phyloP scores from a whole-genome alignment of 64 coral and sea anemone genomes.

The Dendrophyllia cribrosa region DNA sequence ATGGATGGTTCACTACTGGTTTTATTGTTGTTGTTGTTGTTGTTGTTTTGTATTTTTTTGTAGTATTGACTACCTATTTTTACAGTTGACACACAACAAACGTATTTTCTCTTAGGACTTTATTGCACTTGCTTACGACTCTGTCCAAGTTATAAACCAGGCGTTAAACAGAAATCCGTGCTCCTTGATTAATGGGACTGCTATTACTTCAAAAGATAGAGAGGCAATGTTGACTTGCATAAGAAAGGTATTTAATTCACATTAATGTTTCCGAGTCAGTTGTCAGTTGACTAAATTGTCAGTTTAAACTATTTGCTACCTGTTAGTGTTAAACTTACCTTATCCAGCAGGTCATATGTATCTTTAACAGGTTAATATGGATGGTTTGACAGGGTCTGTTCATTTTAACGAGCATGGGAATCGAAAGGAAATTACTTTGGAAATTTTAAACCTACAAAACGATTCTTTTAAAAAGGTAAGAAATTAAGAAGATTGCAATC shows the following conservation, averaged over 20 bases:
- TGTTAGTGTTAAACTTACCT: no score
- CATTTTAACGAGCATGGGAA: not conserved
- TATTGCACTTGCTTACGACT: not conserved
- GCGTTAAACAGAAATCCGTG: not conserved
- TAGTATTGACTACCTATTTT: no score
- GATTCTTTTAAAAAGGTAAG: conserved; percentile 23
- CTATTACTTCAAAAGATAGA: not conserved
- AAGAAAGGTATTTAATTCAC: not conserved
- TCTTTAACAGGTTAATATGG: not conserved
- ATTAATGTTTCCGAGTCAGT: no score
- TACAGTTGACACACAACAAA: no score
- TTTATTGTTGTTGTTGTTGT: no score
- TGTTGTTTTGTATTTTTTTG: no score
- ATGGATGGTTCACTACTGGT: no score
- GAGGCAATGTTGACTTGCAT: not conserved
- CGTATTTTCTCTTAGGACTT: no score
- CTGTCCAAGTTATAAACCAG: not conserved
- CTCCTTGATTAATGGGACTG: not conserved
- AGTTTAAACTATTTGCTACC: no score
- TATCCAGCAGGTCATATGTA: no score
- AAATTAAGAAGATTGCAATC: no score
- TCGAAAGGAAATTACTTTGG: not conserved
- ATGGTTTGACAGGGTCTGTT: conserved; percentile 25
- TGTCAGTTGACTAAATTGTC: no score
- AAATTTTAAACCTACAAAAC: conserved; percentile 43